Conservation (phyloP, 2,797 vertebrate genomes). For the Peromyscus eremicus region DNA sequence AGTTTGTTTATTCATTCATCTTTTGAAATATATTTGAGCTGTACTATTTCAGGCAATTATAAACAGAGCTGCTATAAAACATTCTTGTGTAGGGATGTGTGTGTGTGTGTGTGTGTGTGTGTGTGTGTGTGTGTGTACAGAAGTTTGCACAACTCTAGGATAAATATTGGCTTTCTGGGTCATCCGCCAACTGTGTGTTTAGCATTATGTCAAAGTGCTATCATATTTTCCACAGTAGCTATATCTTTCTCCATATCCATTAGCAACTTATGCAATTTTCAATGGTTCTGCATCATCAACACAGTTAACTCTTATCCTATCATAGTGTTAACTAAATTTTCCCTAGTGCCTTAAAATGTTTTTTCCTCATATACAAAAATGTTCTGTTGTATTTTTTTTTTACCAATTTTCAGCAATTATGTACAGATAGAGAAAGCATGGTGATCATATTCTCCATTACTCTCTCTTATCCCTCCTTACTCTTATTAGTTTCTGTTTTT, state of each 20-base stretch:
- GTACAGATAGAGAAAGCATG: background rate
- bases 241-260: background rate
- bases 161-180: background rate
- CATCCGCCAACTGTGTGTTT: background rate
- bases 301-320: background rate
- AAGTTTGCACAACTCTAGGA: background rate
- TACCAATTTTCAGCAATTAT: background rate
- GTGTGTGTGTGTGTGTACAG: background rate
- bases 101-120: background rate
- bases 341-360: background rate
- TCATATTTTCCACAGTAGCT: background rate
- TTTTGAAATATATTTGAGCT: slow-evolving; percentile 1
- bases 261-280: background rate
- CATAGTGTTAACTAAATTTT: background rate
- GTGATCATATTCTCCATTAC: background rate
- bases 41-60: slow-evolving; percentile 6
- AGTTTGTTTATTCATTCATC: slow-evolving; percentile 37
- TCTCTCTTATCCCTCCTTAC: background rate
- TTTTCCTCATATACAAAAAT: background rate
- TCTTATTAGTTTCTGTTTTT: background rate
- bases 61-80: background rate
- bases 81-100: background rate
- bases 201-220: background rate
- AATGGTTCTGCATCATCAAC: background rate
- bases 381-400: background rate